Conservation (phyloP, 2,797 vertebrate genomes). For the Pagetopsis macropterus region DNA sequence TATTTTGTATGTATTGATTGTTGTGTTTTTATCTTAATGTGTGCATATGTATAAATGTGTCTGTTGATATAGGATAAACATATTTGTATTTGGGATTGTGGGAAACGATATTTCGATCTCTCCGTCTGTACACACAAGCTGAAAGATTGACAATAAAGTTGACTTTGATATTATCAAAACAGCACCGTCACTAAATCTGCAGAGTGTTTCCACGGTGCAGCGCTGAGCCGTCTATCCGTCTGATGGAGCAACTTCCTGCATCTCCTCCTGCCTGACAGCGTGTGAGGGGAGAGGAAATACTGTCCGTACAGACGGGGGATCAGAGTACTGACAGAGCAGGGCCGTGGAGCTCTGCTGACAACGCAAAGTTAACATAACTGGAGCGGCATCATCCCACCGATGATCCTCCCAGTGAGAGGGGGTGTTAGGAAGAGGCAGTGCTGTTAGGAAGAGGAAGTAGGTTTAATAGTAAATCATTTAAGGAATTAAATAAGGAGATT, state of each 20-base stretch:
- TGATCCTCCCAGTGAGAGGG: neutral
- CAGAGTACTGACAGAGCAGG: constrained; percentile 44
- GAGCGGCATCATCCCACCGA: neutral
- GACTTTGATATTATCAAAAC: neutral
- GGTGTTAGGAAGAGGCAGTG: neutral
- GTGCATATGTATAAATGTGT: too few species aligned
- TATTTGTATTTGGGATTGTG: too few species aligned
- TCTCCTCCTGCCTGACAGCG: constrained; percentile 38
- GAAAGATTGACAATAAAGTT: too few species aligned
- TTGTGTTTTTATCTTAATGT: too few species aligned
- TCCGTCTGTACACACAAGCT: too few species aligned
- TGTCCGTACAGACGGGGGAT: constrained; percentile 32
- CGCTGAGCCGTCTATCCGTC: constrained; percentile 3
- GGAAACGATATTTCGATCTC: too few species aligned
- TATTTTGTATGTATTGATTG: too few species aligned
- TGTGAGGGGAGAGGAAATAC: constrained; percentile 27
- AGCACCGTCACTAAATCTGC: neutral
- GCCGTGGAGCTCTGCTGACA: constrained; percentile 21
- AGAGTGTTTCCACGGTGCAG: neutral
- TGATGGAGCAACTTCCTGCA: constrained; percentile 12
- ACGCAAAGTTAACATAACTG: neutral
- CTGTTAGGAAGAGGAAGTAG: neutral
- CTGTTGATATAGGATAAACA: too few species aligned
- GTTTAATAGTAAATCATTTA: constrained; percentile 1
- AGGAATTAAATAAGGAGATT: constrained; percentile 4